Conservation (phyloP, 2,888 invertebrate genomes). For the Lepeophtheirus nordmannii region DNA sequence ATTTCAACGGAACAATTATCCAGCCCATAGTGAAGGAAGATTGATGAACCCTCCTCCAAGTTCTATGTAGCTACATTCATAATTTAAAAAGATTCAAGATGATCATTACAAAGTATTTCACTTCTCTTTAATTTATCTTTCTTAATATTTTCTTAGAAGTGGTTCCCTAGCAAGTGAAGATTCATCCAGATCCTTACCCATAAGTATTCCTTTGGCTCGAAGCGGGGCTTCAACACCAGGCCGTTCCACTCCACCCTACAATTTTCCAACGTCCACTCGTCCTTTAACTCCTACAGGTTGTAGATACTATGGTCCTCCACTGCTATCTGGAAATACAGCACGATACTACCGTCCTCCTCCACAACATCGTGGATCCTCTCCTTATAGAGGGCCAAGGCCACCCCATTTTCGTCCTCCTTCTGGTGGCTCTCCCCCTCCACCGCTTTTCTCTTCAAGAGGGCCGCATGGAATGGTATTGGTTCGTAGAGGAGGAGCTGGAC, state of each 20-base stretch:
- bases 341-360: neutral
- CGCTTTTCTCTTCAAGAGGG: neutral
- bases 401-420: neutral
- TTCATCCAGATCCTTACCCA: conserved; percentile 4
- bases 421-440: neutral
- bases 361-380: neutral
- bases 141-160: neutral
- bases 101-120: no score
- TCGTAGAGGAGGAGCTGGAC: conserved; percentile 7
- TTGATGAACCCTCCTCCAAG: no score
- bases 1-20: no score
- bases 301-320: neutral
- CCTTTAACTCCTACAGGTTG: neutral
- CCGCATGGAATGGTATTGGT: neutral
- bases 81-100: no score
- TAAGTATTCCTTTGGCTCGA: neutral
- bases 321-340: neutral
- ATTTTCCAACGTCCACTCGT: neutral
- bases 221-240: neutral
- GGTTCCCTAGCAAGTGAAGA: neutral
- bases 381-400: neutral
- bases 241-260: neutral
- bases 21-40: no score
- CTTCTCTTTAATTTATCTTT: no score
- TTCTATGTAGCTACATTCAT: no score